Evolutionary conservation across 2,888 invertebrate species (phyloP), one percentile per base, ranked within the genome.

Genomic region (Steinernema carpocapsae): DNA sequence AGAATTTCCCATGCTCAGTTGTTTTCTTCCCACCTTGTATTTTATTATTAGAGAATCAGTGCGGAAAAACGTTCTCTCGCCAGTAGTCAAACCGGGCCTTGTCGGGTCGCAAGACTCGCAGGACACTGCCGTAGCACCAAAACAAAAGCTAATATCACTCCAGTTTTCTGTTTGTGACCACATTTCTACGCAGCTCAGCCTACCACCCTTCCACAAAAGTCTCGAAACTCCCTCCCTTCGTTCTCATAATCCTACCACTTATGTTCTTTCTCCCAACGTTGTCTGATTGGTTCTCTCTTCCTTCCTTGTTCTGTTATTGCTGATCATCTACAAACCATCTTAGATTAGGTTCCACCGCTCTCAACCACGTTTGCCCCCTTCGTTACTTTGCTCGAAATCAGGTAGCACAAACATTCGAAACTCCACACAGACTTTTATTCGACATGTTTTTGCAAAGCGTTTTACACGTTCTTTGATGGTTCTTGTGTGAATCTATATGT

Each of bases 381-480:
- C 37, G 64, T 64, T 32, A 64, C 64, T 48, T 64, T 64, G 32
- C 64, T 26, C 22, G 26, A 64, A 64, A 26, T 64, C 64, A 64
- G 64, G 64, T 64, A 64, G 64, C 64, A 64, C 64, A 64, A 64
- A 64, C 64, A 64, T 64, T 64, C 64, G 64, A 64, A 56, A 64
- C 32, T 22, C 24, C 64, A 64, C 29, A 64, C 64, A 64, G 64
- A 64, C 12, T 64, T 64, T 64, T 64, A 64, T 64, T 64, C 64
- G 64, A 64, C 64, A 64, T 64, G 64, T 64, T 64, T 64, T 64
- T 64, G 64, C 64, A 64, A 64, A 64, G 29, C 29, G 64, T 64
- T 64, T 32, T 29, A 12, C 32, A 32, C 29, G 19, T 52, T 52
- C 24, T 22, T 12, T 32, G 14, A 24, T 12, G 26, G 22, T 26